Evolutionary conservation across 2,797 vertebrate genomes (phyloP).

Genomic region (Hafferia zeledoni): DNA sequence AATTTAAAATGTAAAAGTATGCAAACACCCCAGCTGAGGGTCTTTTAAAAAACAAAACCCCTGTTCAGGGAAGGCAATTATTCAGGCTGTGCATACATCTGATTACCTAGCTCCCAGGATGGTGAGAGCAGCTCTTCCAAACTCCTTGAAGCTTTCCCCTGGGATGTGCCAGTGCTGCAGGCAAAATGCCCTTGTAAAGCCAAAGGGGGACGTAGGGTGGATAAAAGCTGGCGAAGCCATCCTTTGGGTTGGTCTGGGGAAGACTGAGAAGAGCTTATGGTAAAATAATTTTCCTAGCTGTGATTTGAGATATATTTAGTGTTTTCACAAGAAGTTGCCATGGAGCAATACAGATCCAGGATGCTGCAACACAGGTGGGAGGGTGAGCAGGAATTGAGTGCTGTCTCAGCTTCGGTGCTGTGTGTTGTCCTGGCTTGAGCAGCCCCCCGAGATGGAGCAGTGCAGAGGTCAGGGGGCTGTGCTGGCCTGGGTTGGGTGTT

Average conservation of each 20-base stretch:
- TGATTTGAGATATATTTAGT: neutral
- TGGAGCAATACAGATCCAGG: rapidly evolving
- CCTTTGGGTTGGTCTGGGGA: neutral
- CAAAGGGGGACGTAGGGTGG: neutral
- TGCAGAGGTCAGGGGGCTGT: neutral
- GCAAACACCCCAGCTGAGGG: neutral
- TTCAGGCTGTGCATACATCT: neutral
- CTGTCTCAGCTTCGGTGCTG: rapidly evolving
- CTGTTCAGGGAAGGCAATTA: neutral
- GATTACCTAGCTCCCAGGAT: neutral
- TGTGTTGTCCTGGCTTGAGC: rapidly evolving
- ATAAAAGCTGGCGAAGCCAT: neutral
- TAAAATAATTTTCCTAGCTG: neutral
- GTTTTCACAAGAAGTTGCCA: neutral
- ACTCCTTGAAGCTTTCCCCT: neutral
- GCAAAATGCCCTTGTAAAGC: neutral
- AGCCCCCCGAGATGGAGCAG: too few relatives aligned
- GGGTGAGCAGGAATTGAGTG: rapidly evolving
- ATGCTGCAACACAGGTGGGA: neutral
- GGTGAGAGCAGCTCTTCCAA: neutral
- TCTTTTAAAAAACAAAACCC: neutral
- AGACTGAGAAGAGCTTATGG: neutral
- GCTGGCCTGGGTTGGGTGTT: rapidly evolving
- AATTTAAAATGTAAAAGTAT: conserved; percentile 34
- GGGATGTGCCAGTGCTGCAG: neutral